phyloP scores from a whole-genome alignment of 2,113 vertebrate genomes.

The Mystacornis crossleyi region DNA sequence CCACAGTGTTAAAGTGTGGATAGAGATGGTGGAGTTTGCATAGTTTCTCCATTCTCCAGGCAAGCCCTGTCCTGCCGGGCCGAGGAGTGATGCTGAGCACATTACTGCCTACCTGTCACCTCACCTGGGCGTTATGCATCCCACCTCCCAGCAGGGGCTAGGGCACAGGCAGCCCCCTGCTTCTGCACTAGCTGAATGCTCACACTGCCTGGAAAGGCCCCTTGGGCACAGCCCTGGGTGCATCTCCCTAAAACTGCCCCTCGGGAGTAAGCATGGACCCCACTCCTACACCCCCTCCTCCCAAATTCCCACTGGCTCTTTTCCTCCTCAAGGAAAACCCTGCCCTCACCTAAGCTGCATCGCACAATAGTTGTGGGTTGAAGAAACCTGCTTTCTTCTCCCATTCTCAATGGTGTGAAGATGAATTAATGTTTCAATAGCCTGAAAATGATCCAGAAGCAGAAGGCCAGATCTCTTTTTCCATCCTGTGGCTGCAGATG shows the following conservation, averaged over 20 bases:
- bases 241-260: not conserved
- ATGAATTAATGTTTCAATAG: not conserved
- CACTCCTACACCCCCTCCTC: not conserved
- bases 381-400: not conserved
- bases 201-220: not conserved
- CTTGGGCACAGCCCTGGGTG: accelerated
- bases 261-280: not conserved
- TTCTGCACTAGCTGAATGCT: not conserved
- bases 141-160: not conserved
- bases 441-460: not conserved
- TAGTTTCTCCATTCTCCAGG: not conserved
- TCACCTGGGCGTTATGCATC: not conserved
- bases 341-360: not conserved
- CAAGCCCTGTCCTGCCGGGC: not conserved
- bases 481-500: not conserved
- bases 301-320: not conserved
- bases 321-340: not conserved
- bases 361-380: not conserved
- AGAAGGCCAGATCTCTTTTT: not conserved
- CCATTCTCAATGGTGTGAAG: not conserved
- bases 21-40: not conserved
- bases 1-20: not conserved
- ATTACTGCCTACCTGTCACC: not conserved
- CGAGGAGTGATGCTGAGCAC: not conserved
- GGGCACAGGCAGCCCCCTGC: not conserved